Evolutionary conservation across 2,113 vertebrate genomes (phyloP), one percentile per base, ranked within the genome.

Genomic region (Serinus canaria): DNA sequence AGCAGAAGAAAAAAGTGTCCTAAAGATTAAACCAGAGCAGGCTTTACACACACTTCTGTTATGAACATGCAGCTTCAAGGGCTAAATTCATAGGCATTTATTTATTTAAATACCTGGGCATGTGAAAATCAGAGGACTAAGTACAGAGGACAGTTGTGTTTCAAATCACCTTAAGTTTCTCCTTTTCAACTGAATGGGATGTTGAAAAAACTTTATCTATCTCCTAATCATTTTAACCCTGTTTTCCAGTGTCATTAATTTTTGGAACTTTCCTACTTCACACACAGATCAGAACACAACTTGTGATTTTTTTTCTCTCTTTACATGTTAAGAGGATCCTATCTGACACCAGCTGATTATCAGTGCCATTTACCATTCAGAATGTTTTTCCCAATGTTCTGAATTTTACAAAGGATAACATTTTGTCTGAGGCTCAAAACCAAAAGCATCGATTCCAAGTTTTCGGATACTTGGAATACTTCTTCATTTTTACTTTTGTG

Each of bases 131-230:
- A 37, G 72, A 80, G 39, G 56, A 86, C 35, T 10, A 44, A 86
- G 46, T 41, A 92, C 11, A 83, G 60, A 86, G 33, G 13, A 43
- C 50, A 50, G 30, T 5, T 80, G 3, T 35, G 11, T 59, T 83
- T 55, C 63, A 69, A 62, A 77, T 59, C 50, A 83, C 37, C 23
- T n/a, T 1, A 15, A 31, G 6, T 62, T 93, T 86, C 55, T 67
- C 47, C 41, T 53, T 62, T 55, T 74, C 64, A 33, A 0, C 10
- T 70, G 44, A 93, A 31, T 0, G 0, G 21, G 22, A 55, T 56
- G 68, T 5, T 47, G 80, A 78, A 87, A 94, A 55, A 78, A 31
- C 30, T 20, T 60, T 53, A 19, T 16, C 21, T 13, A 64, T 68
- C 60, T 62, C 28, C 18, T 46, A 24, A 16, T 46, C 1, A 83